phyloP scores from a whole-genome alignment of 2,113 vertebrate genomes.

The Anolis sagrei region DNA sequence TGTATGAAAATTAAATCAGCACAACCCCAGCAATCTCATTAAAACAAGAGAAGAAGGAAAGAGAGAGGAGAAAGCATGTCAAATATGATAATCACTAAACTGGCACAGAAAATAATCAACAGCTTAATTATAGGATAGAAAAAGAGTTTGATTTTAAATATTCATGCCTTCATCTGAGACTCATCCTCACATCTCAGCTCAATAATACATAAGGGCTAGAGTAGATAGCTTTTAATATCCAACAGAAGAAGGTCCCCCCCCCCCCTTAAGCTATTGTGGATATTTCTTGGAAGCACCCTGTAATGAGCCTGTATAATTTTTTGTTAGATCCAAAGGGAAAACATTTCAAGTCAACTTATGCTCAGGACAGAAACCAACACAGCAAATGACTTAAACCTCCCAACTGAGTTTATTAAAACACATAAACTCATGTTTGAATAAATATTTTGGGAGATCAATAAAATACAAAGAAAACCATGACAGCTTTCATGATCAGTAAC shows the following conservation, averaged over 20 bases:
- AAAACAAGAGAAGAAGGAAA: background rate
- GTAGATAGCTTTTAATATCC: constrained; percentile 4
- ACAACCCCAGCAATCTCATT: background rate
- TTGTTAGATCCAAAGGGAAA: background rate
- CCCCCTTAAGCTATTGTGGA: background rate
- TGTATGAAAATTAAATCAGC: background rate
- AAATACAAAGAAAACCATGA: background rate
- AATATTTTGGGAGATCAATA: background rate
- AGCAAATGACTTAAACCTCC: background rate
- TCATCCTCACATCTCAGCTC: background rate
- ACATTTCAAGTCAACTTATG: background rate
- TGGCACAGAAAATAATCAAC: constrained; percentile 2
- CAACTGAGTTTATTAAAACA: background rate
- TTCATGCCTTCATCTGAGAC: constrained; percentile 22
- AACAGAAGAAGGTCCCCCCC: background rate
- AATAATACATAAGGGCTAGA: background rate
- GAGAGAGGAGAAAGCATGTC: background rate
- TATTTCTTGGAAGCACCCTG: constrained; percentile 11
- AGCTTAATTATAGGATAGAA: background rate
- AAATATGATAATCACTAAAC: background rate
- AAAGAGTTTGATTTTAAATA: constrained; percentile 22
- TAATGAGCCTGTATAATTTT: constrained; percentile 8
- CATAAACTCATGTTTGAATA: background rate
- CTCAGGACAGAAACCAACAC: background rate
- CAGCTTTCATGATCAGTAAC: background rate